These are phyloP conservation scores for Trichoplusia ni DNA, from an alignment of 1,140 invertebrate species.

Conservation along the genomic window DNA sequence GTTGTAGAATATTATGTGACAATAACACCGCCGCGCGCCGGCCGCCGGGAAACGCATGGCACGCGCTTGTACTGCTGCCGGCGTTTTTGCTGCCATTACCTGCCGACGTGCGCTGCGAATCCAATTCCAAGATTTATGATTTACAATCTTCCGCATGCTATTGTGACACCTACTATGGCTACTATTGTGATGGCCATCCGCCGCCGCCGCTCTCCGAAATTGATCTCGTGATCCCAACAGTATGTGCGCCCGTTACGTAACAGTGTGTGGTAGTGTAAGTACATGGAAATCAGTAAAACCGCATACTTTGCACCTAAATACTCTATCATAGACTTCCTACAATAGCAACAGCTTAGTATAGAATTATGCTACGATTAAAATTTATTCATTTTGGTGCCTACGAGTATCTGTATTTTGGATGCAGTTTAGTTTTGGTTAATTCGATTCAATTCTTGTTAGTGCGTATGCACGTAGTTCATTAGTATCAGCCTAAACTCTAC, in stretches of 20 bases:
- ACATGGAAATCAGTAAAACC: slow-evolving; percentile 37
- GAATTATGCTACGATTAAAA: too few relatives aligned
- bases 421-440: too few relatives aligned
- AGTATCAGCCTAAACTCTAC: too few relatives aligned
- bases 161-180: slow-evolving; percentile 8
- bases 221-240: slow-evolving; percentile 45
- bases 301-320: slow-evolving; percentile 26
- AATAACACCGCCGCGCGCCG: neutral
- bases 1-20: slow-evolving; percentile 11
- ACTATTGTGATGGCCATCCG: slow-evolving; percentile 7
- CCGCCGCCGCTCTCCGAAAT: slow-evolving; percentile 2
- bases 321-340: neutral
- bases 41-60: slow-evolving; percentile 32
- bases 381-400: too few relatives aligned
- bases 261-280: slow-evolving; percentile 35
- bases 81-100: slow-evolving; percentile 58
- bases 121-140: slow-evolving; percentile 61
- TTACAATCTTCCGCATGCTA: slow-evolving; percentile 56
- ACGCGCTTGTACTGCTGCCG: slow-evolving; percentile 39
- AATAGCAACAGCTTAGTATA: too few relatives aligned
- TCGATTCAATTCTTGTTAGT: too few relatives aligned
- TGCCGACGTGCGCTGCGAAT: slow-evolving; percentile 46
- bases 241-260: slow-evolving; percentile 64
- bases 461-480: too few relatives aligned
- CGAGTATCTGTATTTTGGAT: too few relatives aligned